Base-by-base conservation (phyloP, 2,113 vertebrate species). In the Haliaeetus leucogaster region DNA sequence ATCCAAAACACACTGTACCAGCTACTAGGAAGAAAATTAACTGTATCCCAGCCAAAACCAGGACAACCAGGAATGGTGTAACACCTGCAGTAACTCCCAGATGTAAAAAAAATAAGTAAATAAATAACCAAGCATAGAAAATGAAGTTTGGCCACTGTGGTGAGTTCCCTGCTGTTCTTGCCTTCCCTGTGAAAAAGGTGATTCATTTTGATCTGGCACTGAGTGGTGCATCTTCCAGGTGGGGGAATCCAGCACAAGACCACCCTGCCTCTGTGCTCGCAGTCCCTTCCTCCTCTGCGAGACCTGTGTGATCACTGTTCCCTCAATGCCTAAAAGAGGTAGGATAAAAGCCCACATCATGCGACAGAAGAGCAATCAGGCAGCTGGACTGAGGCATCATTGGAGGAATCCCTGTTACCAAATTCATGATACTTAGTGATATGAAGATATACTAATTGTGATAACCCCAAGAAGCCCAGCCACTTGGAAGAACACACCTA, bases 51-150 rank as follows among this genome's bases (percentile, higher is more conserved):
- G 27, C 16, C 8, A 6, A 29, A 53, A 53, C 16, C 52, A 53
- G 52, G 27, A 17, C 27, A 53, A 29, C 27, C 27, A 53, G 34
- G 23, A 87, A 48, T 1, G 6, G 4, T 18, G 14, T 58, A 72
- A 34, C 2, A 68, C 9, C 19, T 32, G 18, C 1, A 1, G 9
- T 7, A 59, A 65, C 15, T 66, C 36, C 34, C 15, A 70, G 17
- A 68, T 23, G 4, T 50, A 8, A 6, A 6, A 0, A 1, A 20
- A 65, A 65, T 22, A 50, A 29, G 8, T 1, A 32, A 8, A 27
- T 45, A 50, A 50, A 50, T 25, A 50, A 25, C 13, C 48, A 58
- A n/a, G 15, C 9, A 61, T 4, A 25, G 50, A 22, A 32, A 65
- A 47, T 20, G 6, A 87, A 59, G 3, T 73, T 67, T 1, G 0